Evolutionary conservation across 2,888 invertebrate genomes (phyloP).

Genomic region (Oligia latruncula): DNA sequence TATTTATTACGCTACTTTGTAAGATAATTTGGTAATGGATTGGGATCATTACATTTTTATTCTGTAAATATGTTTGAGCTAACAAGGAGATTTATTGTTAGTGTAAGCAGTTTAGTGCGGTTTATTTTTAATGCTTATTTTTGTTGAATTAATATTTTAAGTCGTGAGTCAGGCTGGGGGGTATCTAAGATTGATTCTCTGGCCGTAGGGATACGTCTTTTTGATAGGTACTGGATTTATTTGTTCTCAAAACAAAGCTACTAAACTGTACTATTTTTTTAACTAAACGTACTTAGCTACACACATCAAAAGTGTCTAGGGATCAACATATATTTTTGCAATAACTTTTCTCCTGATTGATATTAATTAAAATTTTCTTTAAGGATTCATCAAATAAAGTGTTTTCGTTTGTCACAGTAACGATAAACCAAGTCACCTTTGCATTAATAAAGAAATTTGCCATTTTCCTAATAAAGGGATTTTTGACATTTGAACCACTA

Average conservation of each 20-base stretch:
- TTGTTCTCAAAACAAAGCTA: neutral
- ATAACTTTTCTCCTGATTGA: too few species aligned
- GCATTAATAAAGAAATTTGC: too few species aligned
- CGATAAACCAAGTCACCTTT: too few species aligned
- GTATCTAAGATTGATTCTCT: neutral
- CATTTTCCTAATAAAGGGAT: too few species aligned
- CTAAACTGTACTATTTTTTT: neutral
- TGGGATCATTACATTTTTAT: constrained; percentile 81
- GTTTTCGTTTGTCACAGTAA: too few species aligned
- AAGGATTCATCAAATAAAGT: too few species aligned
- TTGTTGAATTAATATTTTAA: neutral
- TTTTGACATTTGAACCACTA: too few species aligned
- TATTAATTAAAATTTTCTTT: too few species aligned
- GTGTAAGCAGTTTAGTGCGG: constrained; percentile 23
- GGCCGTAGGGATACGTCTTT: neutral
- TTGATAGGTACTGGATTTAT: neutral
- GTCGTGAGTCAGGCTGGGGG: too few species aligned
- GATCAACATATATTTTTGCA: too few species aligned
- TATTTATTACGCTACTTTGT: constrained; percentile 87
- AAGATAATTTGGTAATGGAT: constrained; percentile 89
- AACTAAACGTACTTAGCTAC: neutral
- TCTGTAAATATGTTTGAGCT: constrained; percentile 68
- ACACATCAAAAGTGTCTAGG: too few species aligned
- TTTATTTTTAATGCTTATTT: constrained; percentile 26
- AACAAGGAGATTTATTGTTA: constrained; percentile 47